phyloP scores from a whole-genome alignment of 2,797 vertebrate genomes.

The Peromyscus melanophrys region DNA sequence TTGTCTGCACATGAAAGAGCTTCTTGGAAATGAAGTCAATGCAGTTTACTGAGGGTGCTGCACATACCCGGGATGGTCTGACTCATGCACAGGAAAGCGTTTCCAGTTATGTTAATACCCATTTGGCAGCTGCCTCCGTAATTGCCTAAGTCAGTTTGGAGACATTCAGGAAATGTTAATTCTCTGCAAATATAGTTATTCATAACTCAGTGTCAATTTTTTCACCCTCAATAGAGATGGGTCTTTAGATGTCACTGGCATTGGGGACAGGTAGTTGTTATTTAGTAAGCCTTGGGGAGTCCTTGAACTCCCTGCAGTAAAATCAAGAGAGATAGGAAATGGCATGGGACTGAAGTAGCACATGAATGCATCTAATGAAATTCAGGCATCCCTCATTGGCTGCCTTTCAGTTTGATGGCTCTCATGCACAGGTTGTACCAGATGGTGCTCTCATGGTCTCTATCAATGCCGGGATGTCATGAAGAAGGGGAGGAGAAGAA shows the following conservation, averaged over 20 bases:
- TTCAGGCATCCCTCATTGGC: constrained; percentile 77
- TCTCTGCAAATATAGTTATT: constrained; percentile 65
- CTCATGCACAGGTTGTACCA: constrained; percentile 84
- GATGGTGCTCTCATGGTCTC: constrained; percentile 89
- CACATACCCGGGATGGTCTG: constrained; percentile 64
- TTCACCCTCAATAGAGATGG: neutral
- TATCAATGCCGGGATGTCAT: constrained; percentile 78
- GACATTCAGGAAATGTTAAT: constrained; percentile 64
- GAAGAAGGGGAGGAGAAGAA: constrained; percentile 85
- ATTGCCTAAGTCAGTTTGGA: constrained; percentile 66
- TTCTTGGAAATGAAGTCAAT: constrained; percentile 51
- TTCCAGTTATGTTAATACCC: constrained; percentile 75
- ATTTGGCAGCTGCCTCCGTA: constrained; percentile 73
- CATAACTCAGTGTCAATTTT: constrained; percentile 16
- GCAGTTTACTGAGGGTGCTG: neutral
- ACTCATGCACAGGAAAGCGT: constrained; percentile 28
- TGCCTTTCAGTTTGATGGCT: constrained; percentile 83
- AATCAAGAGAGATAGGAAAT: constrained; percentile 56
- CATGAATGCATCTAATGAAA: constrained; percentile 83
- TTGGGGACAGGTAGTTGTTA: neutral
- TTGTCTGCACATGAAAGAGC: constrained; percentile 80
- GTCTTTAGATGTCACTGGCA: constrained; percentile 8
- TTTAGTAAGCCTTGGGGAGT: neutral
- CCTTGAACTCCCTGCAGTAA: constrained; percentile 39
- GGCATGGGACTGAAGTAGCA: constrained; percentile 63